Evolutionary conservation across 1,140 invertebrate genomes (phyloP).

Genomic region (Ostrea denselamellosa): DNA sequence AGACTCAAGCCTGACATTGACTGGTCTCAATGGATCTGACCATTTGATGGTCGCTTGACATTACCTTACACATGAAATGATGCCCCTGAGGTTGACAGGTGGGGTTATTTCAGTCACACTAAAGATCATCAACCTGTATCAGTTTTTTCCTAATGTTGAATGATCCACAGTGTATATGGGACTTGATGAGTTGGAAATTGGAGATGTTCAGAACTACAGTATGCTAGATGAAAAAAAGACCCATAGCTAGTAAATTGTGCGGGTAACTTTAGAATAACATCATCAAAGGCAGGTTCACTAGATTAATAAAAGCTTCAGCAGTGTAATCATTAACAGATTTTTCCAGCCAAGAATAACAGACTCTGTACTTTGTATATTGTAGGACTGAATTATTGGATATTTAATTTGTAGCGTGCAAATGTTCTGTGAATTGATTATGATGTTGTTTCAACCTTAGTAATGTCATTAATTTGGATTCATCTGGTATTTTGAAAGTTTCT

Average conservation of each 20-base stretch:
- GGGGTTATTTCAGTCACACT: neutral
- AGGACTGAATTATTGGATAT: neutral
- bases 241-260: neutral
- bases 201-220: neutral
- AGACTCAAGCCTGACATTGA: neutral
- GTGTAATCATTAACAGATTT: neutral
- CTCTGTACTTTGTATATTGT: neutral
- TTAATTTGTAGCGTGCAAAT: neutral
- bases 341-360: neutral
- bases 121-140: neutral
- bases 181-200: neutral
- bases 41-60: neutral
- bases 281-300: neutral
- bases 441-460: neutral
- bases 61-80: neutral
- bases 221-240: neutral
- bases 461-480: neutral
- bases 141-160: neutral
- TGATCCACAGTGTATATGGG: neutral
- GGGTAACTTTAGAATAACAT: neutral
- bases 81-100: neutral
- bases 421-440: slow-evolving; percentile 7
- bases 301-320: neutral
- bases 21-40: slow-evolving; percentile 4
- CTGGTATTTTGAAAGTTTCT: neutral